These are phyloP conservation scores for Molossus alvarezi DNA, from an alignment of 2,797 vertebrate genomes.

Conservation along the genomic window DNA sequence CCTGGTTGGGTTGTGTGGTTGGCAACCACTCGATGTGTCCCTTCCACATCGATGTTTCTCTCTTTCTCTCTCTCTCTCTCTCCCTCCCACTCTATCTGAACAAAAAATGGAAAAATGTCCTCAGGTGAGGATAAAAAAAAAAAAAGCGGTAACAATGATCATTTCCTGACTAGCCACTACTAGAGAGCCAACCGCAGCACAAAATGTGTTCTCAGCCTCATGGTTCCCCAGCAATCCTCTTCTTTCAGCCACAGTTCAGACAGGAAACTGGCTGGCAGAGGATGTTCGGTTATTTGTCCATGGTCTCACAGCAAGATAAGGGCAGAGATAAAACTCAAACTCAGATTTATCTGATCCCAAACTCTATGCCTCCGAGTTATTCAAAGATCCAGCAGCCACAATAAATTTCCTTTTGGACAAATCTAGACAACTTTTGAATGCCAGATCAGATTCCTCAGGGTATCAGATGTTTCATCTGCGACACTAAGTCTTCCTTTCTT, in stretches of 20 bases:
- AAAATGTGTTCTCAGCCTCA: neutral
- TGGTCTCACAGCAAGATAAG: neutral
- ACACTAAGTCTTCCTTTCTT: neutral
- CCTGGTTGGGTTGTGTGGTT: too few relatives aligned
- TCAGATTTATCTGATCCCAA: neutral
- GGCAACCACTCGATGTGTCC: too few relatives aligned
- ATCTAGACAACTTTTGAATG: neutral
- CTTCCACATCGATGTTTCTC: too few relatives aligned
- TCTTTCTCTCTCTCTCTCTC: too few relatives aligned
- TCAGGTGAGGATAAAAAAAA: too few relatives aligned
- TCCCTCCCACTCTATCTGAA: too few relatives aligned
- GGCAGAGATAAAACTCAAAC: neutral
- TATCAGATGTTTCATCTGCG: neutral
- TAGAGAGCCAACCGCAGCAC: neutral
- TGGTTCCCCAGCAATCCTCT: neutral
- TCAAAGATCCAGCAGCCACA: neutral
- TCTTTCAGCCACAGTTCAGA: neutral
- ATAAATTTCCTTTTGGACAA: neutral
- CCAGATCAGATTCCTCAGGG: neutral
- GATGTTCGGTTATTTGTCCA: neutral
- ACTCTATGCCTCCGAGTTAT: neutral
- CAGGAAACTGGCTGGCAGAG: neutral
- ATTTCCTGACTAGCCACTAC: neutral
- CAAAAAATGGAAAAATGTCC: too few relatives aligned
- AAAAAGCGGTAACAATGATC: neutral